Conservation (phyloP, 2,113 vertebrate genomes). For the Platysternon megacephalum region DNA sequence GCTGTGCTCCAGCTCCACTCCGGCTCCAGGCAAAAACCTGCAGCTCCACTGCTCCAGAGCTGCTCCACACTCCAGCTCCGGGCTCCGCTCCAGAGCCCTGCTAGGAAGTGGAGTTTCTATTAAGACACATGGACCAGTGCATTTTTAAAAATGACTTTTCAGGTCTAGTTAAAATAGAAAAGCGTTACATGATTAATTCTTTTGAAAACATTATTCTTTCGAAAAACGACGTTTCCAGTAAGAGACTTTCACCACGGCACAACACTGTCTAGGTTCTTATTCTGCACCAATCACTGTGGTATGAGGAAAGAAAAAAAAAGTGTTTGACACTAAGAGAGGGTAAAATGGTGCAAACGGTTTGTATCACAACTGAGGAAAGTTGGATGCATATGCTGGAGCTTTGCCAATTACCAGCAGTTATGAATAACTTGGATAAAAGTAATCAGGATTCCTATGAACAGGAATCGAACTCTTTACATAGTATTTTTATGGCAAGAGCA, state of each 20-base stretch:
- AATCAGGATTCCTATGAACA: neutral
- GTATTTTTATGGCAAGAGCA: neutral
- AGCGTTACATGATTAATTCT: neutral
- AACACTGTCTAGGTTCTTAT: neutral
- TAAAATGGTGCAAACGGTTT: neutral
- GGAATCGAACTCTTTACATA: neutral
- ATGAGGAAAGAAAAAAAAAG: accelerated
- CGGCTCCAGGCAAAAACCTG: too few species aligned
- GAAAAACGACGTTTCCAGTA: neutral
- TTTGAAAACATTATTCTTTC: neutral
- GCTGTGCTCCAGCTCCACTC: too few species aligned
- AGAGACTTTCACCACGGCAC: neutral
- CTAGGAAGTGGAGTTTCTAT: neutral
- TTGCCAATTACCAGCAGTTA: neutral
- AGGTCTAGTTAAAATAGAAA: neutral
- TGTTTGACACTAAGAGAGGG: neutral
- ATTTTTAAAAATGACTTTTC: neutral
- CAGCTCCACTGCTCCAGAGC: too few species aligned
- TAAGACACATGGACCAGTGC: neutral
- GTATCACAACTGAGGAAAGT: neutral
- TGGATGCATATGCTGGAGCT: neutral
- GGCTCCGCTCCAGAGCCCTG: too few species aligned
- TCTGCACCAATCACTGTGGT: neutral
- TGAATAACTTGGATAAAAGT: neutral
- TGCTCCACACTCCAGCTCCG: too few species aligned